Percentiles rank a stretch among this genome's conserved stretches.
Evolutionary conservation across 2,113 vertebrate genomes (phyloP).

Genomic region (Heptranchias perlo): DNA sequence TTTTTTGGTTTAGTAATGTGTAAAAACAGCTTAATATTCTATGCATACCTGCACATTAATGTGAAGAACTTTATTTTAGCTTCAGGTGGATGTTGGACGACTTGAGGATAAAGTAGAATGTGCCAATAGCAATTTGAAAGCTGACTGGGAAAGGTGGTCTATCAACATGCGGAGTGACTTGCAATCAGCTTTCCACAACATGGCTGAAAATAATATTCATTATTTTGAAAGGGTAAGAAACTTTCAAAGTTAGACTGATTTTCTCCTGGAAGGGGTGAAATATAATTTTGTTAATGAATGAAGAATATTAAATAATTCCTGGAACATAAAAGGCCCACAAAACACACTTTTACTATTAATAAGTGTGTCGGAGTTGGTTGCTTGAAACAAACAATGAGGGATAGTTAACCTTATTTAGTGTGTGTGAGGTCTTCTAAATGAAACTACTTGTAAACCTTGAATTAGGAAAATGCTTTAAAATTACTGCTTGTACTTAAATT

Average conservation of each 20-base stretch:
- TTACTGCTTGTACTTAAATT: not conserved
- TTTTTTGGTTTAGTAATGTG: not conserved
- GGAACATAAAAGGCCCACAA: not conserved
- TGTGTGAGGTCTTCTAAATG: not conserved
- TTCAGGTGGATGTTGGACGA: constrained; percentile 77
- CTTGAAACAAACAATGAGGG: not conserved
- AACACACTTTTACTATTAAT: not conserved
- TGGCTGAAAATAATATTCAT: constrained; percentile 74
- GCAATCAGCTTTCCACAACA: constrained; percentile 62
- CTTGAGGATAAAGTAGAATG: constrained; percentile 79
- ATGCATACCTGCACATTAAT: not conserved
- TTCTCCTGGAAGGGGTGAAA: not conserved
- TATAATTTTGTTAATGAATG: not conserved
- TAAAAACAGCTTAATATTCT: not conserved
- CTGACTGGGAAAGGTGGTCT: constrained; percentile 83
- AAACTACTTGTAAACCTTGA: not conserved
- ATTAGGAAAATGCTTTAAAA: not conserved
- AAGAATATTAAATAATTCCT: not conserved
- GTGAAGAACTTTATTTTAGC: constrained; percentile 51
- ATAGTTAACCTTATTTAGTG: not conserved
- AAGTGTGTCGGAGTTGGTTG: not conserved
- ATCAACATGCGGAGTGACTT: constrained; percentile 74
- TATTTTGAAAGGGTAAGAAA: constrained; percentile 73
- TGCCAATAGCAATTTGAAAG: constrained; percentile 78
- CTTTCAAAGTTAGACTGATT: not conserved